Base-by-base conservation (phyloP, 2,797 vertebrate genomes). In the Pteropus rufus region DNA sequence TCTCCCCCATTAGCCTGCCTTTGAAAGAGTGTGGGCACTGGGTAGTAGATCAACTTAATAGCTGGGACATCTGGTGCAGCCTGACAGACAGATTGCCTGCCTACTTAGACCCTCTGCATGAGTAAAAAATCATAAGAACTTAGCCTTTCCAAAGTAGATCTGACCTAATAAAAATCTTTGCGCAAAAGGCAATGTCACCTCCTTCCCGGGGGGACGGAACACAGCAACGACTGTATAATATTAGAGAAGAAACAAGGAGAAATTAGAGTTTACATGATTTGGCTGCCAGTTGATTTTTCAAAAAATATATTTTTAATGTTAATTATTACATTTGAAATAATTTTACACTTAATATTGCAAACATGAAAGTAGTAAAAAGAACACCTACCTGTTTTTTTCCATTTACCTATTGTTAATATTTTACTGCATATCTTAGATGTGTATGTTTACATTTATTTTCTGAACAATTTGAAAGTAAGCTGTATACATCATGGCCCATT, bases 1-100 rank as follows among this genome's bases (percentile, higher is more conserved):
- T 93, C 85, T 96, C 94, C 97, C 96, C 97, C 93, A 93, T 98
- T 98, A 97, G 93, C 87, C 88, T 19, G 41, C 58, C 89, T 98
- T 97, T 92, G 97, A 98, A 95, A 95, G 95, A 97, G 93, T 85
- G 81, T 88, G 90, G 76, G 80, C 39, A 82, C 60, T 60, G 79
- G 91, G 96, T 95, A 92, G 69, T 98, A 96, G 96, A 98, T 98
- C 97, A 98, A 7, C 69, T 98, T 98, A 97, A 98, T 87, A 93
- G 97, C 87, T 82, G 84, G 84, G 93, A 95, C 95, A 98, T 95
- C 97, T 98, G 97, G 93, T 96, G 34, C 72, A 76, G 95, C 91
- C 81, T 97, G 97, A 97, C 86, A 89, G 95, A 96, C 93, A 97
- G 97, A 97, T 94, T 97, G 96, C 90, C 79, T 93, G 73, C 81